A percentile compares a stretch with the other conserved stretches of the same genome.
These are phyloP conservation scores for Ceraclea dissimilis DNA, from an alignment of 2,888 invertebrate genomes.

Conservation along the genomic window DNA sequence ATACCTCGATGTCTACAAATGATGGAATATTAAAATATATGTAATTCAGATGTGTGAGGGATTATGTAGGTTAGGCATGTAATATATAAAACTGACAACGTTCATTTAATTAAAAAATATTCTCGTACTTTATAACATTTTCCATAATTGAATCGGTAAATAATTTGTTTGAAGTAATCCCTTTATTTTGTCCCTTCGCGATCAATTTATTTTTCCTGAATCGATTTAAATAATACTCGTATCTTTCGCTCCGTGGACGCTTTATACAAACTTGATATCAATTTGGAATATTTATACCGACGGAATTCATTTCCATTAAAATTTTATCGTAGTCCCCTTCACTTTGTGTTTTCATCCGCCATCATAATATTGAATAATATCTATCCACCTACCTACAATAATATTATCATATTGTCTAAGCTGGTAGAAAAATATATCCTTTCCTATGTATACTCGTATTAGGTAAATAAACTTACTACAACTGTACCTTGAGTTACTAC, in stretches of 20 bases:
- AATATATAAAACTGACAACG: background rate
- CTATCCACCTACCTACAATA: too few species aligned
- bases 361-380: too few species aligned
- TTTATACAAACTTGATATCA: background rate
- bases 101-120: background rate
- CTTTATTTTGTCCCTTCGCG: slow-evolving; percentile 1
- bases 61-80: too few species aligned
- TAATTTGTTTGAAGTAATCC: slow-evolving; percentile 2
- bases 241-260: background rate
- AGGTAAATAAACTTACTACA: too few species aligned
- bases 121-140: background rate
- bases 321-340: background rate
- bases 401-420: too few species aligned
- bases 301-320: background rate
- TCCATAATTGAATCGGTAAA: background rate
- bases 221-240: background rate
- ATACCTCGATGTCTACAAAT: too few species aligned
- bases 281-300: slow-evolving; percentile 2
- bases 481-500: too few species aligned
- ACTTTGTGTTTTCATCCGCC: background rate
- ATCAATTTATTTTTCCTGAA: background rate
- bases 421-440: too few species aligned
- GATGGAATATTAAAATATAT: too few species aligned
- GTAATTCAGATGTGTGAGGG: too few species aligned
- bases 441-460: too few species aligned